Percentiles rank a stretch among this genome's conserved stretches.
phyloP scores from a whole-genome alignment of 2,113 vertebrate species.

The Brachionichthys hirsutus region DNA sequence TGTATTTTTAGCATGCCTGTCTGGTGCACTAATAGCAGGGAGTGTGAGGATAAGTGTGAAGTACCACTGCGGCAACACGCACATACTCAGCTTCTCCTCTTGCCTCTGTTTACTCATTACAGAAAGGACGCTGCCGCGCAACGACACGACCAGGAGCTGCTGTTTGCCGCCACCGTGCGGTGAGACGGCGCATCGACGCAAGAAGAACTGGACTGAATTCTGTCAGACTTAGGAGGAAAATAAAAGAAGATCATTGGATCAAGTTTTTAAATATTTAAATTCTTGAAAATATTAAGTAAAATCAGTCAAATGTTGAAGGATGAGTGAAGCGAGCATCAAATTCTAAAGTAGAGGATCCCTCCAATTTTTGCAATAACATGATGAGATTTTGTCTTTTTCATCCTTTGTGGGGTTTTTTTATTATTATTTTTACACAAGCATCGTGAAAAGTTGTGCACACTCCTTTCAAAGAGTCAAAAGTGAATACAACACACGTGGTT shows the following conservation, averaged over 20 bases:
- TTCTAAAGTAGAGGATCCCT: too few relatives aligned
- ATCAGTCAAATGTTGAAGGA: too few relatives aligned
- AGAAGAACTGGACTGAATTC: too few relatives aligned
- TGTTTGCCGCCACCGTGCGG: constrained; percentile 50
- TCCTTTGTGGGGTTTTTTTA: too few relatives aligned
- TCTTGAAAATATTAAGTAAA: too few relatives aligned
- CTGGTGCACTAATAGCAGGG: not conserved
- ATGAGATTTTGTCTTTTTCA: too few relatives aligned
- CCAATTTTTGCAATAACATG: too few relatives aligned
- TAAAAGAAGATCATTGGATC: too few relatives aligned
- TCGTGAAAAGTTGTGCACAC: not conserved
- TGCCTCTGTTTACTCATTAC: not conserved
- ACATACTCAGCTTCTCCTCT: not conserved
- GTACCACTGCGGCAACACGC: constrained; percentile 4
- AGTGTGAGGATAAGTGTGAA: constrained; percentile 17
- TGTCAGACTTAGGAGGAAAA: too few relatives aligned
- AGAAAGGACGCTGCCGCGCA: constrained; percentile 2
- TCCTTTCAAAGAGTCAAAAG: not conserved
- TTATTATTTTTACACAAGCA: too few relatives aligned
- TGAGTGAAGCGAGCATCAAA: too few relatives aligned
- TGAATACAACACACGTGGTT: not conserved
- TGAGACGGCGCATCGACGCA: not conserved
- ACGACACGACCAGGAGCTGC: constrained; percentile 12
- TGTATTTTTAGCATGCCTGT: not conserved
- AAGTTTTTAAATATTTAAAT: too few relatives aligned